Base-by-base conservation (phyloP, 2,797 vertebrate genomes). In the Propithecus deckenii region DNA sequence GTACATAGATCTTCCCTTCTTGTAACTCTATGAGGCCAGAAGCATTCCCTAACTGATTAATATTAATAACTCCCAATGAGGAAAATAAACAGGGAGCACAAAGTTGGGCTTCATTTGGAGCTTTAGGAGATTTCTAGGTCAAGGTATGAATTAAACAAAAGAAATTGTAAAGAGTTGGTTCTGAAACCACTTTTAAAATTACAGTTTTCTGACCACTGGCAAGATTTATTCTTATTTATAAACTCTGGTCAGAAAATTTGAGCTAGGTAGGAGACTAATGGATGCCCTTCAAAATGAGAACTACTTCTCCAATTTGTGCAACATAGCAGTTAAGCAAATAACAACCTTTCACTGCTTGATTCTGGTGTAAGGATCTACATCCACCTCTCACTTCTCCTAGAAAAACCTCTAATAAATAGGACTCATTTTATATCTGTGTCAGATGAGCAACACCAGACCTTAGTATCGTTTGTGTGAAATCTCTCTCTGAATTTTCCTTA, bases 391-490 rank as follows among this genome's bases (percentile, higher is more conserved):
- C 91, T 89, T 86, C 43, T 87, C 61, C 32, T 22, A 13, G 71
- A 9, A 96, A 92, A 94, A 8, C 35, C 46, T 93, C 41, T 95
- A 87, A 95, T 86, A 83, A 97, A 90, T 63, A 67, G 67, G 86
- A 95, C 59, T 97, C 72, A 94, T 61, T 94, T 94, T 81, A 59
- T 86, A 91, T 81, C 32, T 46, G 75, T 92, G 57, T 88, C 91
- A 95, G 74, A 74, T 69, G 84, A 97, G 88, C 25, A 71, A 25
- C 41, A 86, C 84, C 79, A 95, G 61, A 75, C 9, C n/a, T 88
- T 91, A 79, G 57, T 72, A 38, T 75, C 80, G 12, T 50, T 67
- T 93, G 28, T 78, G 22, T 79, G 43, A 28, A 25, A 23, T 57
- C 55, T 25, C 4, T 81, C 41, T 89, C 69, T 86, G 4, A 46